A percentile compares a stretch with the other conserved stretches of the same genome.
These are phyloP conservation scores for Incurvaria masculella DNA, from an alignment of 2,888 invertebrate genomes.

Conservation along the genomic window DNA sequence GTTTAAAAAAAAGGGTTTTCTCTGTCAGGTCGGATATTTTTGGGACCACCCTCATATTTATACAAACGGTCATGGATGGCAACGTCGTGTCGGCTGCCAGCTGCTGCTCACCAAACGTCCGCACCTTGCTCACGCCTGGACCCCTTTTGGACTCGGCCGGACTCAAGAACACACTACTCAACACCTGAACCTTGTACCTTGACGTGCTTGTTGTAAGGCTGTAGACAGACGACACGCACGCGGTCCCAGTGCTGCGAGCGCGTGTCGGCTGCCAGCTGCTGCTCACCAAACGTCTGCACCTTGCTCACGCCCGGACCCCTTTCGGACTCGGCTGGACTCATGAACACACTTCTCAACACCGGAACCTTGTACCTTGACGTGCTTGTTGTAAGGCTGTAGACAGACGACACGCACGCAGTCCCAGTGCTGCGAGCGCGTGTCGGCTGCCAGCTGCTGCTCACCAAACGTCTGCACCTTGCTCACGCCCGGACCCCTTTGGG, in stretches of 20 bases:
- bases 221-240: constrained; percentile 78
- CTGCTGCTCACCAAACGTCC: constrained; percentile 65
- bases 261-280: constrained; percentile 54
- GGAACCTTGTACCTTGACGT: constrained; percentile 66
- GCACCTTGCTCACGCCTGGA: constrained; percentile 62
- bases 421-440: constrained; percentile 64
- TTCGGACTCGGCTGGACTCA: constrained; percentile 73
- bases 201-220: constrained; percentile 79
- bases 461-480: constrained; percentile 75
- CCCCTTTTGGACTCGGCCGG: constrained; percentile 70
- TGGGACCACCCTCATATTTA: too few species aligned
- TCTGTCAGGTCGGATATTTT: too few species aligned
- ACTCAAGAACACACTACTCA: constrained; percentile 76
- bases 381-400: constrained; percentile 83
- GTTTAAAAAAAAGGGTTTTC: too few species aligned
- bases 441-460: constrained; percentile 55
- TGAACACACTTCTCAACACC: constrained; percentile 74
- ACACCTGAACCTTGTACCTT: constrained; percentile 65
- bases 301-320: constrained; percentile 59
- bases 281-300: constrained; percentile 69
- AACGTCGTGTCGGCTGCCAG: constrained; percentile 50
- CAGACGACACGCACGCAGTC: constrained; percentile 80
- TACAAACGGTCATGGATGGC: too few species aligned
- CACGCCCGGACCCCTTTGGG: constrained; percentile 58
- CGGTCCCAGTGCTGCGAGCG: constrained; percentile 74